phyloP scores from a whole-genome alignment of 2,888 invertebrate genomes.

The Eristalis intricaria region DNA sequence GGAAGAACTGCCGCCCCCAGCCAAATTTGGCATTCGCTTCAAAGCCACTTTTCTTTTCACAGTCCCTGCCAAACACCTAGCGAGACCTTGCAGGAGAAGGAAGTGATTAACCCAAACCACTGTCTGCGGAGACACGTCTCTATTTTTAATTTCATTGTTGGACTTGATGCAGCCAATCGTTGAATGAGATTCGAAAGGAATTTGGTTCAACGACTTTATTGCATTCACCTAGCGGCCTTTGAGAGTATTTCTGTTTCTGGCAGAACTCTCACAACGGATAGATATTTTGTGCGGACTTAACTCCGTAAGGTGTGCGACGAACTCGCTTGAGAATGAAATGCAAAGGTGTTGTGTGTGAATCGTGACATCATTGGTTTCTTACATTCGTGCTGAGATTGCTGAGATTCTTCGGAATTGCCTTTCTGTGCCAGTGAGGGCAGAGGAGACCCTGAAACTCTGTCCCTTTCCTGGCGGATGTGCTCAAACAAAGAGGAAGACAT shows the following conservation, averaged over 20 bases:
- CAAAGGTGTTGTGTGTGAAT: too few species aligned
- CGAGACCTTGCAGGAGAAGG: not conserved
- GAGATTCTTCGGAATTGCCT: too few species aligned
- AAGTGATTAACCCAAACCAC: not conserved
- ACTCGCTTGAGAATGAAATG: not conserved
- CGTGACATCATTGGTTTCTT: too few species aligned
- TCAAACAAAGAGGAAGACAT: too few species aligned
- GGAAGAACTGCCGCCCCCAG: not conserved
- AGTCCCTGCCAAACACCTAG: not conserved
- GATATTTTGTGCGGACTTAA: not conserved
- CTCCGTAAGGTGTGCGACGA: not conserved
- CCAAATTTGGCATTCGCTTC: not conserved
- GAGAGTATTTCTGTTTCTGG: constrained; percentile 2
- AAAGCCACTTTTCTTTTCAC: not conserved
- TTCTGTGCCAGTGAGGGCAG: too few species aligned
- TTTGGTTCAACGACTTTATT: constrained; percentile 28
- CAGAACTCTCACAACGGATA: constrained; percentile 12
- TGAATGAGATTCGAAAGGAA: constrained; percentile 28
- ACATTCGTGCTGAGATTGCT: too few species aligned
- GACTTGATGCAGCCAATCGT: constrained; percentile 45
- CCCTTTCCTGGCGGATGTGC: too few species aligned
- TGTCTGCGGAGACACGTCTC: constrained; percentile 1
- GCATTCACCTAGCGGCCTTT: constrained; percentile 58
- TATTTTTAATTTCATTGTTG: constrained; percentile 28
- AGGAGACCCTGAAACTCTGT: too few species aligned